Base-by-base conservation (phyloP, 2,113 vertebrate species). In the Picathartes gymnocephalus region DNA sequence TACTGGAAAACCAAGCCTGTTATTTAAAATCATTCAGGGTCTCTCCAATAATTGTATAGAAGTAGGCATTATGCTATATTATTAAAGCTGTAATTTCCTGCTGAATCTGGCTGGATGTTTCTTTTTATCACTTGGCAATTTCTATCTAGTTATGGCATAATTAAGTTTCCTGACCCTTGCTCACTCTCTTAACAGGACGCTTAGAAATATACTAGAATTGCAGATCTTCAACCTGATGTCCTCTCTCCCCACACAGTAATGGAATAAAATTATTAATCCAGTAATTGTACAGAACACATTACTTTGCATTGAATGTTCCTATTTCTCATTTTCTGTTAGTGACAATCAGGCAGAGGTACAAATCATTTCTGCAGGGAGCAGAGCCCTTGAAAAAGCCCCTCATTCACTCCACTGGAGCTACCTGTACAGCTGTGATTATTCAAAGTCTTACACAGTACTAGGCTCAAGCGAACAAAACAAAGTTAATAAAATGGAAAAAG, bases 131-230 rank as follows among this genome's bases (percentile, higher is more conserved):
- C 98, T 98, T 98, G 98, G 98, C 98, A 98, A 98, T 99, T 99
- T 99, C 99, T 99, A 98, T 99, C 98, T 99, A 99, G 99, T 99
- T 99, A 99, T 98, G 98, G 98, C 98, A 99, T 99, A 99, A 99
- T 99, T 99, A 99, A 99, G 98, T 99, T 99, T 99, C 98, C 99
- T 99, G 99, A 99, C 99, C 99, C 98, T 98, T 98, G 98, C 98
- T 98, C 98, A 98, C 98, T 98, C 98, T 98, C 98, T 99, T 99
- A 99, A 99, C 98, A 98, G 99, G 98, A 98, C 98, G 98, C 98
- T 99, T 98, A 99, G 98, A 99, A 99, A 99, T 99, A 98, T 97
- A 98, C 98, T 98, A 98, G 98, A 98, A 98, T 98, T 98, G 98
- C 98, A 99, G 98, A 99, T 99, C 98, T 98, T 98, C 97, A 98